A percentile compares a stretch with the other conserved stretches of the same genome.
phyloP scores from a whole-genome alignment of 2,888 invertebrate genomes.

The Malthinus flaveolus region DNA sequence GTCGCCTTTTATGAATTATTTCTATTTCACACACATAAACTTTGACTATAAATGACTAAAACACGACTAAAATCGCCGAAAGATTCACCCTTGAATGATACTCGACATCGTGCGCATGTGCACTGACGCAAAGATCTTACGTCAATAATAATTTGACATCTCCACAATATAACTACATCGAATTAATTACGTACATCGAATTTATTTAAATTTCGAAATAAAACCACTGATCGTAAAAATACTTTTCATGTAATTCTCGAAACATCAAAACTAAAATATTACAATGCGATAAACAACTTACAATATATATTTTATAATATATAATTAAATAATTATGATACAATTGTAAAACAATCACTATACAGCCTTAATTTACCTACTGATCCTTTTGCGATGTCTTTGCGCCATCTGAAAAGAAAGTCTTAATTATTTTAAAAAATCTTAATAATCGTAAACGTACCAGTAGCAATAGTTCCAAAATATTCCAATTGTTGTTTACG shows the following conservation, averaged over 20 bases:
- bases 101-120: conserved; percentile 61
- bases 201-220: background rate
- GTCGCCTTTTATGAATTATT: conserved; percentile 51
- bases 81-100: conserved; percentile 42
- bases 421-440: background rate
- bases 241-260: background rate
- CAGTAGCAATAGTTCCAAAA: conserved; percentile 46
- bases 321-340: conserved; percentile 44
- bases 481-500: conserved; percentile 57
- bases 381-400: conserved; percentile 40
- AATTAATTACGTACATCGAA: conserved; percentile 5
- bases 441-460: background rate
- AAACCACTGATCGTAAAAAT: background rate
- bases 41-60: conserved; percentile 24
- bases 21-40: conserved; percentile 46
- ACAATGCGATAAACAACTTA: conserved; percentile 5
- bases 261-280: no score
- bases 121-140: conserved; percentile 68
- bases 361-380: conserved; percentile 51
- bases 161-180: background rate
- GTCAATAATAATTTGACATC: conserved; percentile 50
- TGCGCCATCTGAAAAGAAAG: conserved; percentile 43
- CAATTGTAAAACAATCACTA: conserved; percentile 52
- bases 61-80: conserved; percentile 54
- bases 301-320: conserved; percentile 25